Evolutionary conservation across 2,113 vertebrate genomes (phyloP), one percentile per base, ranked within the genome.

Genomic region (Ibidorhyncha struthersii): DNA sequence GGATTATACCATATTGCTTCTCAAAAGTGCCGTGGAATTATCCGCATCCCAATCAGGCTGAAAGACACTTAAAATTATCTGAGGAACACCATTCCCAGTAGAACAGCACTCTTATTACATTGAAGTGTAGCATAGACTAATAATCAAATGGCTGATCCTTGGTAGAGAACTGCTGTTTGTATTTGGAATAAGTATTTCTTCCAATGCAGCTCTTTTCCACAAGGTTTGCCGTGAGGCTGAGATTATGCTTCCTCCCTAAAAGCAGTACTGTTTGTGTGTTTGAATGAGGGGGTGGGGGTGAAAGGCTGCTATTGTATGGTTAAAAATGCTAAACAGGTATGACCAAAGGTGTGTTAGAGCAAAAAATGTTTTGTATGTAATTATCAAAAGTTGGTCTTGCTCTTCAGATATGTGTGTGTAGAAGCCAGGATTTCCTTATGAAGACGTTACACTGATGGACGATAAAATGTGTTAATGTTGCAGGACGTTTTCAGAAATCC

Each of bases 231-330:
- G 2, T 66, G 90, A 93, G 90, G 94, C 96, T 94, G 96, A 97
- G 96, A 95, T 97, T 88, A 95, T 93, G 96, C 90, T 97, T 97
- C 96, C 97, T 94, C 90, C 79, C 78, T 94, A 89, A 58, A 76
- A 4, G 10, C 70, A 91, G 81, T 89, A 87, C 84, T 91, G 81
- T 90, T 29, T 59, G 58, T 93, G 92, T 95, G 92, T 93, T 73
- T 88, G 93, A 91, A 2, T 91, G 92, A 87, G 45, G 71, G 59
- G 43, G 23, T 79, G 69, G 65, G 91, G 34, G 14, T 76, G 92
- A 89, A 93, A 93, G 96, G 97, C 96, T 97, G 96, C 96, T 97
- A 86, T 53, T 80, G 92, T 94, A 3, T 83, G 87, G 87, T 93
- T 90, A 50, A 77, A 94, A 79, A 87, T 77, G 89, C 70, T 95